Percentiles rank a stretch among this genome's conserved stretches.
phyloP scores from a whole-genome alignment of 2,113 vertebrate species.

The Orycteropus afer region DNA sequence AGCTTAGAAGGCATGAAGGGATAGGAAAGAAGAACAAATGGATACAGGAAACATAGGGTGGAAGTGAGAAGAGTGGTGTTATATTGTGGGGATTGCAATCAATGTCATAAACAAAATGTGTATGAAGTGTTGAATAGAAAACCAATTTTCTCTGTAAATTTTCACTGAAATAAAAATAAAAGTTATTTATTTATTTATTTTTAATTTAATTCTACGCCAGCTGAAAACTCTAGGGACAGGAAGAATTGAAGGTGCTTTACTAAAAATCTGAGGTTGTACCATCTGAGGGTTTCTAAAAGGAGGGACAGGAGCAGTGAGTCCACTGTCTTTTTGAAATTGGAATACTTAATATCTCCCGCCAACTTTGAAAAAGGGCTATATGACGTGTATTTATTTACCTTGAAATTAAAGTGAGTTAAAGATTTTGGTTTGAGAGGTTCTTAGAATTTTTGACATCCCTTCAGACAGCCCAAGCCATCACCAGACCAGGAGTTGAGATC shows the following conservation, averaged over 20 bases:
- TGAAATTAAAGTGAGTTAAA: slow-evolving; percentile 53
- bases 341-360: slow-evolving; percentile 31
- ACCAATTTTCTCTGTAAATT: too few relatives aligned
- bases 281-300: neutral
- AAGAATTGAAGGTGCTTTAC: slow-evolving; percentile 4
- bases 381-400: slow-evolving; percentile 18
- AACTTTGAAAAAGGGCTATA: neutral
- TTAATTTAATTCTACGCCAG: slow-evolving; percentile 12
- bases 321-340: neutral
- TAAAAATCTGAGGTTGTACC: neutral
- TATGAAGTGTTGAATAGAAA: too few relatives aligned
- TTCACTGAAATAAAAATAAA: too few relatives aligned
- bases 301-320: neutral
- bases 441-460: neutral
- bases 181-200: too few relatives aligned
- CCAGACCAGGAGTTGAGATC: neutral
- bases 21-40: too few relatives aligned
- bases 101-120: too few relatives aligned
- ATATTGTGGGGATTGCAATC: too few relatives aligned
- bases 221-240: neutral
- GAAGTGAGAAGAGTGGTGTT: too few relatives aligned
- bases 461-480: neutral
- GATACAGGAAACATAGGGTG: too few relatives aligned
- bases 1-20: too few relatives aligned
- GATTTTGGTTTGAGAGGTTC: slow-evolving; percentile 39